Evolutionary conservation across 2,797 vertebrate species (phyloP).

Genomic region (Macropodus opercularis): DNA sequence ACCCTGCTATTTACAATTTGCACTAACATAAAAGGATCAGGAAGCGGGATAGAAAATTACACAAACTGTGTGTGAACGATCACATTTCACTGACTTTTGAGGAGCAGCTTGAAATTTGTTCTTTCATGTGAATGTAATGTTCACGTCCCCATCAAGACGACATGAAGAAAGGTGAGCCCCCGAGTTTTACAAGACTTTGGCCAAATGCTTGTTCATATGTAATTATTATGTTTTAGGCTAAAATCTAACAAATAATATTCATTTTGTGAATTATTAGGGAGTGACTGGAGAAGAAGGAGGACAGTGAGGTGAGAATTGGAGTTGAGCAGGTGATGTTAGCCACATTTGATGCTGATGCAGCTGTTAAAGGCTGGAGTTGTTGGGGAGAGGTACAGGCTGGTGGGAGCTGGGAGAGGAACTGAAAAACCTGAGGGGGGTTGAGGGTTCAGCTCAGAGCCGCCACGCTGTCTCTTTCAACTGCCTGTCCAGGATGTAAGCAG

Average conservation of each 20-base stretch:
- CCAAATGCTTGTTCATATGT: too few relatives aligned
- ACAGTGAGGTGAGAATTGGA: neutral
- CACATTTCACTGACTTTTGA: neutral
- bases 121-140: neutral
- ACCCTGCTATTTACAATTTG: conserved; percentile 7
- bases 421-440: neutral
- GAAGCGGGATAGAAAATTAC: neutral
- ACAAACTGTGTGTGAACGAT: neutral
- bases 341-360: conserved; percentile 6
- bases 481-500: conserved; percentile 41
- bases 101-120: neutral
- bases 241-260: too few relatives aligned
- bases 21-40: neutral
- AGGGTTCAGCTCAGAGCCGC: conserved; percentile 37
- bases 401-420: conserved; percentile 13
- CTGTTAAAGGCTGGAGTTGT: conserved; percentile 1
- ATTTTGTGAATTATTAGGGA: too few relatives aligned
- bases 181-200: too few relatives aligned
- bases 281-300: too few relatives aligned
- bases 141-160: too few relatives aligned
- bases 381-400: conserved; percentile 36
- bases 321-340: conserved; percentile 7
- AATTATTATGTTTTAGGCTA: too few relatives aligned
- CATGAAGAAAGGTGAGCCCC: too few relatives aligned
- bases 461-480: conserved; percentile 55